Conservation (phyloP, 2,888 invertebrate species). For the Uropetala carovei region DNA sequence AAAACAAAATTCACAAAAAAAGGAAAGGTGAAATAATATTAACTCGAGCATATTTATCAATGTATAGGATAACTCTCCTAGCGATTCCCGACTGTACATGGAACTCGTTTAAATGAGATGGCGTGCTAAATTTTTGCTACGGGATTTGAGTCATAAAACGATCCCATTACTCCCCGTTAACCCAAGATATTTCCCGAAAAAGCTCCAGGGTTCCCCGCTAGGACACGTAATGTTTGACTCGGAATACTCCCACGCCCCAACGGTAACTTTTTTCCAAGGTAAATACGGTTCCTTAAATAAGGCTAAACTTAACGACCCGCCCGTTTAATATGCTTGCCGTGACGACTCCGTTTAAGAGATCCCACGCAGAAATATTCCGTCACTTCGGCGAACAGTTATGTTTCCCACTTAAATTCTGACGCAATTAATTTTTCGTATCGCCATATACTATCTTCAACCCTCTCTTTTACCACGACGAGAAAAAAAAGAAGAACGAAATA, state of each 20-base stretch:
- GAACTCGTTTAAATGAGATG: no score
- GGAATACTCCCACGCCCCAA: slow-evolving; percentile 9
- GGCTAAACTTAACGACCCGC: background rate
- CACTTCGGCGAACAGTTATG: background rate
- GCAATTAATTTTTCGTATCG: background rate
- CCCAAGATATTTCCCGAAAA: no score
- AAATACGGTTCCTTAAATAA: background rate
- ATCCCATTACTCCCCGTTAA: background rate
- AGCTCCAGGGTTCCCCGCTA: no score
- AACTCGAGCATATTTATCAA: no score
- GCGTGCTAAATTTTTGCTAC: no score
- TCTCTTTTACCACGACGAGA: background rate
- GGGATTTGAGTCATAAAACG: background rate
- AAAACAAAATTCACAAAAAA: no score
- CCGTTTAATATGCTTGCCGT: background rate
- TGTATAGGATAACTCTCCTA: no score
- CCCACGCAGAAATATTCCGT: background rate
- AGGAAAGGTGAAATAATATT: no score
- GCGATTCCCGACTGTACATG: no score
- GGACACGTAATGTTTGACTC: background rate
- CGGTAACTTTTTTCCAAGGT: background rate
- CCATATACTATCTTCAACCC: background rate
- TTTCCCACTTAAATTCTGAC: background rate
- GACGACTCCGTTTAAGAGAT: background rate
- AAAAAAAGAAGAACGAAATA: background rate